Evolutionary conservation across 2,888 invertebrate species (phyloP).

Genomic region (Microplitis manilae): DNA sequence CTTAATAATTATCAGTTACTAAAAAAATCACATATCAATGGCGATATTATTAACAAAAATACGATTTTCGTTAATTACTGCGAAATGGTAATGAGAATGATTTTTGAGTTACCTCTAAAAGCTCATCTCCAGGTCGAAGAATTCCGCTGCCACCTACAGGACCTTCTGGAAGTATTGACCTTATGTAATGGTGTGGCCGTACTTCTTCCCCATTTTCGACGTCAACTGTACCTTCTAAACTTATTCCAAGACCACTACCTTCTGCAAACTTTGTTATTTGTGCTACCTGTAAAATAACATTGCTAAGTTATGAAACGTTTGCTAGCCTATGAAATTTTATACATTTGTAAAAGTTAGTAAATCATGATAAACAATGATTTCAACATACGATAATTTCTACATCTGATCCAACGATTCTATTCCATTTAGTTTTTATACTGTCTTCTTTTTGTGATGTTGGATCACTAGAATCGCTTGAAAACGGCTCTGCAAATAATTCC

Average conservation of each 20-base stretch:
- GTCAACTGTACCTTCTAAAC: slow-evolving; percentile 98
- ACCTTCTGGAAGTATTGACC: slow-evolving; percentile 97
- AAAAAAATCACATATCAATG: too few relatives aligned
- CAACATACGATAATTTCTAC: slow-evolving; percentile 86
- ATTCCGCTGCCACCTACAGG: slow-evolving; percentile 94
- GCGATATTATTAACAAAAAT: not conserved
- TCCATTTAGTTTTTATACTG: slow-evolving; percentile 87
- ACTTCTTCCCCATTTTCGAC: slow-evolving; percentile 98
- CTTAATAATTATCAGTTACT: too few relatives aligned
- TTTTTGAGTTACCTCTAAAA: slow-evolving; percentile 80
- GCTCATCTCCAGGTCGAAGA: slow-evolving; percentile 94
- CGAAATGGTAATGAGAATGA: not conserved
- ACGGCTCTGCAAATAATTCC: slow-evolving; percentile 41
- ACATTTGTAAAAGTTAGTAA: not conserved
- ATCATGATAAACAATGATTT: not conserved
- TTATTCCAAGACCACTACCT: slow-evolving; percentile 94
- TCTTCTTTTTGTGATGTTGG: slow-evolving; percentile 80
- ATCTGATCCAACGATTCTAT: slow-evolving; percentile 83
- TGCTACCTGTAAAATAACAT: slow-evolving; percentile 78
- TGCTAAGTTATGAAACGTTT: not conserved
- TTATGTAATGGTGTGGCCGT: slow-evolving; percentile 98
- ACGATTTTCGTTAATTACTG: not conserved
- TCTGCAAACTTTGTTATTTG: slow-evolving; percentile 92
- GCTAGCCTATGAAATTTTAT: not conserved
- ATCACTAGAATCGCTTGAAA: slow-evolving; percentile 70